Evolutionary conservation across 1,140 invertebrate species (phyloP).

Genomic region (Hycleus phaleratus): DNA sequence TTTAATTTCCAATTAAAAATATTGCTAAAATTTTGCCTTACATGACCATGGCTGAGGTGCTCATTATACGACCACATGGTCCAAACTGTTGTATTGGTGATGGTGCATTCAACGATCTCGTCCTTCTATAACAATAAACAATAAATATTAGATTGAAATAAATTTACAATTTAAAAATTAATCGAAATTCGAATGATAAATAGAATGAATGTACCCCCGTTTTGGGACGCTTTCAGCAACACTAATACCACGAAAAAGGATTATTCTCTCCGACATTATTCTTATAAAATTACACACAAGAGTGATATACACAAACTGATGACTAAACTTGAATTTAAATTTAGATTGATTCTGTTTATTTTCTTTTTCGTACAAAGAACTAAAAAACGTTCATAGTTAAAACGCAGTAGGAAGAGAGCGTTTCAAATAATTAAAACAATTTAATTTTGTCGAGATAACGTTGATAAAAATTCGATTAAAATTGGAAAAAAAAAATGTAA

Average conservation of each 20-base stretch:
- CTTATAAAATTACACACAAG: no score
- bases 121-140: constrained; percentile 65
- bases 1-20: no score
- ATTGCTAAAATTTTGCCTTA: constrained; percentile 50
- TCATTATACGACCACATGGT: constrained; percentile 93
- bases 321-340: no score
- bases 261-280: no score
- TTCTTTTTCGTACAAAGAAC: no score
- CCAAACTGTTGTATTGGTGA: constrained; percentile 91
- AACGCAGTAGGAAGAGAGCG: no score
- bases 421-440: neutral
- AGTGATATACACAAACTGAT: no score
- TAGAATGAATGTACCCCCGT: no score
- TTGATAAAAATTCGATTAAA: neutral
- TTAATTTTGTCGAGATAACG: neutral
- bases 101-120: constrained; percentile 85
- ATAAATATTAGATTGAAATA: neutral
- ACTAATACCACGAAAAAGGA: no score
- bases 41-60: constrained; percentile 93
- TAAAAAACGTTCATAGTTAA: no score
- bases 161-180: neutral
- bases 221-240: no score
- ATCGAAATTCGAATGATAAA: no score
- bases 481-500: constrained; percentile 6
- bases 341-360: neutral